A percentile compares a stretch with the other conserved stretches of the same genome.
Evolutionary conservation across 2,888 invertebrate genomes (phyloP).

Genomic region (Limnephilus auricula): DNA sequence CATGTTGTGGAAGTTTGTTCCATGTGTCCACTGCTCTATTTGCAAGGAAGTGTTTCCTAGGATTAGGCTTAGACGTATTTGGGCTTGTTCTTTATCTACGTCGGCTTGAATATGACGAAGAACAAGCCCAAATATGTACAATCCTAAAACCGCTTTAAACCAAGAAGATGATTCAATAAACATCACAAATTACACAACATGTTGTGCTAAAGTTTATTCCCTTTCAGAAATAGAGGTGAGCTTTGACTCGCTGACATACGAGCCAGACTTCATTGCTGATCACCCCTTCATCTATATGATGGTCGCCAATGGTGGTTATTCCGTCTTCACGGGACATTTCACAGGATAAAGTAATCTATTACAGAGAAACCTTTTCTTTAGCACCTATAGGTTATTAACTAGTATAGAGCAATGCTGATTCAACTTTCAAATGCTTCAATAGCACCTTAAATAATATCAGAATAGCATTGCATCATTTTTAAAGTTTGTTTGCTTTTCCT

Average conservation of each 20-base stretch:
- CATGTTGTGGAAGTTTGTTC: no score
- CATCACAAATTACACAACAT: neutral
- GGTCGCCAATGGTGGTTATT: neutral
- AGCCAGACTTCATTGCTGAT: neutral
- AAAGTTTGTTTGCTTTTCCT: neutral
- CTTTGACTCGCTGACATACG: neutral
- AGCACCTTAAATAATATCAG: neutral
- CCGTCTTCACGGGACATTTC: neutral
- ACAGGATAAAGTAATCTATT: neutral
- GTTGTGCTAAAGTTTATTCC: neutral
- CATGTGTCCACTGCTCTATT: no score
- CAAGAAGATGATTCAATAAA: neutral
- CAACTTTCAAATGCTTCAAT: neutral
- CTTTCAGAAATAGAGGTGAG: neutral
- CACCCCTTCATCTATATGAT: neutral
- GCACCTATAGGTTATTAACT: neutral
- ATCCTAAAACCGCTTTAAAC: neutral
- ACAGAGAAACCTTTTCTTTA: neutral
- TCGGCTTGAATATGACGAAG: neutral
- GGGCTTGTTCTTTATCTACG: no score
- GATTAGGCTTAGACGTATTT: no score
- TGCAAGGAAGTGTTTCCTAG: no score
- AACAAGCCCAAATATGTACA: neutral
- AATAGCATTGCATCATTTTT: neutral
- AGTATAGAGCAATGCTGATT: neutral